Conservation (phyloP, 2,113 vertebrate species). For the Megaceryle torquata region DNA sequence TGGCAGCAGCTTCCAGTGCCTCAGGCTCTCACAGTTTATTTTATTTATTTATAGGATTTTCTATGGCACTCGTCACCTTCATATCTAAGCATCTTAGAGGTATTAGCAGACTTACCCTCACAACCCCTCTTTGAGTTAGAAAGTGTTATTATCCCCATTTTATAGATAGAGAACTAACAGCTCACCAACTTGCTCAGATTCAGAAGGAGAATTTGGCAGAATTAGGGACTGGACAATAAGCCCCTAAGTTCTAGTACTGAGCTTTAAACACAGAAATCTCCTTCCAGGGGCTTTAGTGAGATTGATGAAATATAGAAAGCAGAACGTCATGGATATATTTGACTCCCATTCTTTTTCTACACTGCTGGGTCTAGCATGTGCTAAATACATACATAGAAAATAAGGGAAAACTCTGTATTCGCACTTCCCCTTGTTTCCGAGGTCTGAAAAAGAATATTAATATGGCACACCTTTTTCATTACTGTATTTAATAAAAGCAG, state of each 20-base stretch:
- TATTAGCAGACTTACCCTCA: constrained; percentile 42
- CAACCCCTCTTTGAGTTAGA: background rate
- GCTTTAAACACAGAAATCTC: background rate
- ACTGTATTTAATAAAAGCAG: background rate
- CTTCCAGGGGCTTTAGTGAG: background rate
- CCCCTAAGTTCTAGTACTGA: background rate
- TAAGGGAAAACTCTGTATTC: background rate
- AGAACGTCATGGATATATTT: background rate
- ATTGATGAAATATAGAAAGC: background rate
- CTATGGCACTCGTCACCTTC: constrained; percentile 21
- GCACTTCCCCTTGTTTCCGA: background rate
- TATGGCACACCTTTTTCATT: background rate
- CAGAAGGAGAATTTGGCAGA: background rate
- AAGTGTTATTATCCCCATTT: background rate
- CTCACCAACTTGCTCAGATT: background rate
- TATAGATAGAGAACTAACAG: background rate
- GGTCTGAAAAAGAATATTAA: background rate
- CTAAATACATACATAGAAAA: background rate
- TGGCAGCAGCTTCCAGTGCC: constrained; percentile 64
- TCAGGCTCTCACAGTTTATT: constrained; percentile 69
- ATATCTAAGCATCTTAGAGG: constrained; percentile 52
- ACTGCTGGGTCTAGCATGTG: background rate
- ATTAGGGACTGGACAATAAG: background rate
- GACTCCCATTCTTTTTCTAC: background rate
- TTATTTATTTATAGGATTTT: constrained; percentile 68